Base-by-base conservation (phyloP, 1,140 invertebrate genomes). In the Zaprionus capensis region DNA sequence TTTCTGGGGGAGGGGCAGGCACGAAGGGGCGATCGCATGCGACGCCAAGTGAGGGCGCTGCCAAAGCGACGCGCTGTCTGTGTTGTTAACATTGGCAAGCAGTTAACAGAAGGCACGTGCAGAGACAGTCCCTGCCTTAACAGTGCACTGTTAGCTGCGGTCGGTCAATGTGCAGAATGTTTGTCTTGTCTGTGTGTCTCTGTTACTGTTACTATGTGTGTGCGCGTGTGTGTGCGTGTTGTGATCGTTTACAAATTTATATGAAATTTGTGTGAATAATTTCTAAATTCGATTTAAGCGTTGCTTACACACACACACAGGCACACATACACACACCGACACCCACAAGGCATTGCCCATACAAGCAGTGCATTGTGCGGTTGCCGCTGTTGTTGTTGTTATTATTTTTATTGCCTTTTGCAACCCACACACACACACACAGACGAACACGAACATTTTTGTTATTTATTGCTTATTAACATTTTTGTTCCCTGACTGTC, bases 381-480 rank as follows among this genome's bases (percentile, higher is more conserved):
- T 56, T 73, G 61, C 53, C 67, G 59, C 46, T 68, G 44, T 72
- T 72, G 73, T 61, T 74, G 17, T 80, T 38, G 57, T 55, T 34
- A 34, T 34, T 34, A 34, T 34, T 34, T 34, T 64, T 74, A 80
- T 65, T 80, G 78, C 66, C 66, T 64, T 79, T 81, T 84, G 64
- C 81, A 80, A 64, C 78, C 78, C 78, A 79, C 82, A n/a, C 17
- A 46, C 64, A 57, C 6, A 44, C n/a, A 49, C n/a, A 34, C n/a
- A 51, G 17, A 36, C 44, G 20, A 12, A 56, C 53, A 14, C 0
- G 2, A 67, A 59, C 72, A 82, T 67, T 75, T 70, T 77, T 80
- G 65, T 81, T 84, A 84, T 84, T 84, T 84, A 84, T 84, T 83
- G 81, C 69, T 84, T 84, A 83, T 83, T 83, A 83, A 83, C 83